Conservation (phyloP, 2,113 vertebrate genomes). For the Trichomycterus rosablanca region DNA sequence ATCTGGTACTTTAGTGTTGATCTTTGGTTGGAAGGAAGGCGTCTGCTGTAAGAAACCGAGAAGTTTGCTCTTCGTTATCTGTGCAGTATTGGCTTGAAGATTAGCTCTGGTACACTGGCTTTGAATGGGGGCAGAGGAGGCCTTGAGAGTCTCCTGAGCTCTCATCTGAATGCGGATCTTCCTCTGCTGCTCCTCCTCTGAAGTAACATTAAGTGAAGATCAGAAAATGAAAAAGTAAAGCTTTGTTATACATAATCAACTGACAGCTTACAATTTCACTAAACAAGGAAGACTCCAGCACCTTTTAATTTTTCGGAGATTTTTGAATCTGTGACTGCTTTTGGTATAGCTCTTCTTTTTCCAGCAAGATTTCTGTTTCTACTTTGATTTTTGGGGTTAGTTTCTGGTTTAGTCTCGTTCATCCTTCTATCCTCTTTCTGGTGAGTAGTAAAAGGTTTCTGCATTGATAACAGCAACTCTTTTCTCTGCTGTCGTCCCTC, state of each 20-base stretch:
- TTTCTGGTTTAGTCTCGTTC: conserved; percentile 60
- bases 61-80: conserved; percentile 69
- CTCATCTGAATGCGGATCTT: conserved; percentile 72
- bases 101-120: conserved; percentile 35
- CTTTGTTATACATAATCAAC: too few relatives aligned
- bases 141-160: conserved; percentile 69
- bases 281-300: too few relatives aligned
- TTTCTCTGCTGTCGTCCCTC: conserved; percentile 74
- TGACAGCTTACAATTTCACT: too few relatives aligned
- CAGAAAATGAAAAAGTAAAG: too few relatives aligned
- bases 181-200: conserved; percentile 76
- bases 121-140: conserved; percentile 52
- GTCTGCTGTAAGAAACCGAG: conserved; percentile 76
- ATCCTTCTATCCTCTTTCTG: conserved; percentile 75
- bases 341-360: conserved; percentile 56
- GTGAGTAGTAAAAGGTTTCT: conserved; percentile 85
- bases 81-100: conserved; percentile 56
- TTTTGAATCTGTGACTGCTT: conserved; percentile 59
- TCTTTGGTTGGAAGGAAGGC: conserved; percentile 81
- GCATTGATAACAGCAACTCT: conserved; percentile 75
- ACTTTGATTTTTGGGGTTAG: conserved; percentile 48
- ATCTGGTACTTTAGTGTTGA: conserved; percentile 76
- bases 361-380: conserved; percentile 51
- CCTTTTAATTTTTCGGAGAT: conserved; percentile 76
- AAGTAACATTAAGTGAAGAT: conserved; percentile 13